Conservation (phyloP, 2,113 vertebrate species). For the Polyodon spathula region DNA sequence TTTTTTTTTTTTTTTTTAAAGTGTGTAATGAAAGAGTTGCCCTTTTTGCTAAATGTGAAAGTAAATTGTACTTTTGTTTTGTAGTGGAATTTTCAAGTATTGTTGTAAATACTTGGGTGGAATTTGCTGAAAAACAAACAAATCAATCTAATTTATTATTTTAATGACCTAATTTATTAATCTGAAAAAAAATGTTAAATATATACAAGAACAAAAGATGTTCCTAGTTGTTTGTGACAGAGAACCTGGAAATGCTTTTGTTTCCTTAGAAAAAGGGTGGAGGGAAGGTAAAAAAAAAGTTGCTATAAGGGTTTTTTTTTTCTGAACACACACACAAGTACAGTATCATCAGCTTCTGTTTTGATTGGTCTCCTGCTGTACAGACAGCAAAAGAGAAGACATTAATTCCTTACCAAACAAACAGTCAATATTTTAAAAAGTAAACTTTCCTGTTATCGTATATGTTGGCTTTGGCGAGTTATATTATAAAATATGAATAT, state of each 20-base stretch:
- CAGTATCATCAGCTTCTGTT: slow-evolving; percentile 47
- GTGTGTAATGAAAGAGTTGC: slow-evolving; percentile 25
- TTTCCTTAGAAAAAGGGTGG: slow-evolving; percentile 59
- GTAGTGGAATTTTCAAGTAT: slow-evolving; percentile 82
- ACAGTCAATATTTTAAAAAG: slow-evolving; percentile 1
- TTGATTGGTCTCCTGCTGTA: slow-evolving; percentile 4
- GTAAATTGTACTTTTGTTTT: slow-evolving; percentile 66
- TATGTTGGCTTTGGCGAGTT: slow-evolving; percentile 5
- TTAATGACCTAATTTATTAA: slow-evolving; percentile 89
- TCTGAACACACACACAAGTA: no score
- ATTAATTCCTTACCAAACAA: not conserved
- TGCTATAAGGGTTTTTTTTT: no score
- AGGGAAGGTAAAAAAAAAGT: slow-evolving; percentile 60
- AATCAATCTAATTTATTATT: slow-evolving; percentile 78
- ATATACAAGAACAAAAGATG: slow-evolving; percentile 40
- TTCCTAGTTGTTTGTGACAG: slow-evolving; percentile 64
- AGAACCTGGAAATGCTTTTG: slow-evolving; percentile 70
- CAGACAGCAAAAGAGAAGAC: not conserved
- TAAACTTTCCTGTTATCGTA: slow-evolving; percentile 5
- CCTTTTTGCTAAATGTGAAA: slow-evolving; percentile 63
- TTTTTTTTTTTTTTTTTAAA: slow-evolving; percentile 39
- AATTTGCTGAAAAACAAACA: slow-evolving; percentile 70
- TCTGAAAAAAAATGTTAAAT: slow-evolving; percentile 50
- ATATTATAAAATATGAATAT: slow-evolving; percentile 2
- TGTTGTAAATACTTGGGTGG: slow-evolving; percentile 91